Base-by-base conservation (phyloP, 2,888 invertebrate genomes). In the Caenorhabditis virilis region DNA sequence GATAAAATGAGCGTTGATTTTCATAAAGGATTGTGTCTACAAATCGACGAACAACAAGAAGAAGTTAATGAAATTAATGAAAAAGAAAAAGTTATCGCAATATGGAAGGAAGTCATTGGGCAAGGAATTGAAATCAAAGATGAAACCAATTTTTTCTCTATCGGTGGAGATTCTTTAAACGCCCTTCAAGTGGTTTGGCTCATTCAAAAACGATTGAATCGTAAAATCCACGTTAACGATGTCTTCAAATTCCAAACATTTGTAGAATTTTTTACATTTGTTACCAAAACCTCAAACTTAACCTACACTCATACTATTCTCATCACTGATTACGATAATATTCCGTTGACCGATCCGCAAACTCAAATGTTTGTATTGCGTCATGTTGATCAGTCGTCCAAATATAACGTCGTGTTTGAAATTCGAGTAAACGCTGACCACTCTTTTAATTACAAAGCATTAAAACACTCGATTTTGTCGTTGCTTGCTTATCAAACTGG, bases 151-250 rank as follows among this genome's bases (percentile, higher is more conserved):
- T 80, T 80, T 46, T 80, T 79, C 60, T 64, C 58, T 1, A 57
- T 74, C 6, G 80, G 80, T 35, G 80, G 80, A 0, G 72, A 80
- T 51, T 80, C 80, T 9, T 56, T 80, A 20, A 79, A 69, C 48
- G 80, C 72, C 2, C 50, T 80, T 4, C 78, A 78, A 58, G 53
- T 79, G n/a, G 61, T 67, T 7, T 79, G 79, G 80, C 53, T 61
- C n/a, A 54, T 78, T 0, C 60, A 77, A 27, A 57, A 73, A 18
- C 25, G 54, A 9, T 36, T 71, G 2, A 47, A 53, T 7, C 49
- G 53, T 11, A 26, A 35, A 16, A 36, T 72, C 1, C 35, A 66
- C 20, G 71, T 75, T 1, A 66, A 72, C 27, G 51, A 60, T 6
- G 36, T 80, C 7, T 72, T 77, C 43, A 67, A 72, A 6, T 45